Percentiles rank a stretch among this genome's conserved stretches.
These are phyloP conservation scores for Thalassaphorura encarpata DNA, from an alignment of 1,140 invertebrate species.

Conservation along the genomic window DNA sequence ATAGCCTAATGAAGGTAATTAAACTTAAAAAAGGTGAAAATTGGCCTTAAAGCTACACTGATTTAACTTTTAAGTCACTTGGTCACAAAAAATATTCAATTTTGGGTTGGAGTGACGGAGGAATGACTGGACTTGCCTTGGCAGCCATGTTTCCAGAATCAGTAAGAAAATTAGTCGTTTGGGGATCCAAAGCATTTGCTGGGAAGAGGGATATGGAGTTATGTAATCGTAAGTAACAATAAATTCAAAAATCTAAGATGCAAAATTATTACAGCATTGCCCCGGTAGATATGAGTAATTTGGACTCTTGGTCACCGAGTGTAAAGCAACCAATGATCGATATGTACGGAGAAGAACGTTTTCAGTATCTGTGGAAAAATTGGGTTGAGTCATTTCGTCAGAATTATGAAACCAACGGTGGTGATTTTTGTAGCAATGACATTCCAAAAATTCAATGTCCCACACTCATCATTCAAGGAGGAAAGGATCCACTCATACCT, in stretches of 20 bases:
- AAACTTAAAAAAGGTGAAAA: no score
- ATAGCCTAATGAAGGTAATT: conserved; percentile 59
- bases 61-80: conserved; percentile 42
- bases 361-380: conserved; percentile 54
- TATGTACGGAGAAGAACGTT: conserved; percentile 63
- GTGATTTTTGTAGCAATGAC: conserved; percentile 58
- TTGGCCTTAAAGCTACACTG: no score
- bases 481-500: conserved; percentile 66
- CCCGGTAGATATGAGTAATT: conserved; percentile 46
- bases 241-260: no score
- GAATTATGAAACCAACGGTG: conserved; percentile 45
- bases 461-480: conserved; percentile 69
- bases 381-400: conserved; percentile 62
- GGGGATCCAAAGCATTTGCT: conserved; percentile 67
- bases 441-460: conserved; percentile 56
- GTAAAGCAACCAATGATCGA: conserved; percentile 62
- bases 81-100: conserved; percentile 59
- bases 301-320: conserved; percentile 65
- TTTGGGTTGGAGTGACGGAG: conserved; percentile 83
- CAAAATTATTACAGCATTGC: no score
- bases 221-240: conserved; percentile 44
- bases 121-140: conserved; percentile 62
- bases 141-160: conserved; percentile 55
- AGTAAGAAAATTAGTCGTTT: conserved; percentile 62
- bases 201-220: conserved; percentile 53